Conservation (phyloP, 2,797 vertebrate species). For the Pipistrellus pygmaeus region DNA sequence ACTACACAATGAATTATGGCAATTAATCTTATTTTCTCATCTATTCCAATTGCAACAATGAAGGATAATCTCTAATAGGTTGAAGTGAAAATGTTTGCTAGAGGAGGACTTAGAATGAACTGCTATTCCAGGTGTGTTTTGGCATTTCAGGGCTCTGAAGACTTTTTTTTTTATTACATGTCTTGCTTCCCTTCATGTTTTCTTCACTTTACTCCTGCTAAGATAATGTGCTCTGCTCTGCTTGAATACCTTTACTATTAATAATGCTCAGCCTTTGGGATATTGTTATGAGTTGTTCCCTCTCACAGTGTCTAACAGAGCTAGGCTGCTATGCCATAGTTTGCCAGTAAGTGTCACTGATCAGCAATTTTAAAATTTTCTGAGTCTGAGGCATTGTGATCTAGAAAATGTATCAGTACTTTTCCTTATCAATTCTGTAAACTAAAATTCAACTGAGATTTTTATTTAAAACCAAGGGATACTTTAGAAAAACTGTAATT, state of each 20-base stretch:
- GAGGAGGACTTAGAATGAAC: not conserved
- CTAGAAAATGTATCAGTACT: not conserved
- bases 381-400: not conserved
- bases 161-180: not conserved
- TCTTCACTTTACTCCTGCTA: not conserved
- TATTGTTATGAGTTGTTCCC: not conserved
- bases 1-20: not conserved
- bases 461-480: slow-evolving; percentile 17
- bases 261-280: not conserved
- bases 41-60: slow-evolving; percentile 2
- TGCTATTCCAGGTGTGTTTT: not conserved
- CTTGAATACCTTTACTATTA: not conserved
- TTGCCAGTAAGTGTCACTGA: not conserved
- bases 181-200: not conserved
- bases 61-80: not conserved
- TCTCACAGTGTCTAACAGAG: slow-evolving; percentile 26
- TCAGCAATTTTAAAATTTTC: not conserved
- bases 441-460: not conserved
- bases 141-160: not conserved
- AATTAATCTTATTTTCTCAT: not conserved
- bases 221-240: not conserved
- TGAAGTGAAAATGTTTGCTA: not conserved
- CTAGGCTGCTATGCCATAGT: not conserved
- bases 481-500: not conserved
- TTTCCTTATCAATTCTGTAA: not conserved